A percentile compares a stretch with the other conserved stretches of the same genome.
Evolutionary conservation across 2,797 vertebrate species (phyloP).

Genomic region (Petrocephalus schoutedeni): DNA sequence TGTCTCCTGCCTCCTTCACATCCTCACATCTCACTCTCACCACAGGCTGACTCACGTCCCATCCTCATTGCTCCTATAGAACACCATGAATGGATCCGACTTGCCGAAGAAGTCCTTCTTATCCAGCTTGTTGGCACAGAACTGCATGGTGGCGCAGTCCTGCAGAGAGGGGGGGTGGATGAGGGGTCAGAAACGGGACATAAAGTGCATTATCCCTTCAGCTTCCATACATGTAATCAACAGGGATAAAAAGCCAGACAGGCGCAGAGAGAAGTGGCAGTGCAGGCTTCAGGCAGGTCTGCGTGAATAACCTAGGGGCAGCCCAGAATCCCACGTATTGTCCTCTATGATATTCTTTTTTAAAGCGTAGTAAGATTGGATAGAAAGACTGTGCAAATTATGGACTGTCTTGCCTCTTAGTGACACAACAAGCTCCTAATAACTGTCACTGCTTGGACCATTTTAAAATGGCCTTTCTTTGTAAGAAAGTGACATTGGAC

Average conservation of each 20-base stretch:
- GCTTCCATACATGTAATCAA: conserved; percentile 6
- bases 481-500: not conserved
- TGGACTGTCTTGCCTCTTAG: not conserved
- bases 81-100: conserved; percentile 92
- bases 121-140: conserved; percentile 92
- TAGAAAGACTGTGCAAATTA: not conserved
- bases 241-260: not conserved
- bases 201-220: not conserved
- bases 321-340: not conserved
- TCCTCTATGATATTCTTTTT: not conserved
- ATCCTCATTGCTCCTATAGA: conserved; percentile 91
- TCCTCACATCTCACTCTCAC: conserved; percentile 28
- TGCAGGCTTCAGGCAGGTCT: not conserved
- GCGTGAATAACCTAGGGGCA: not conserved
- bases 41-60: conserved; percentile 75
- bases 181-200: conserved; percentile 9
- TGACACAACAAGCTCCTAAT: not conserved
- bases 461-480: not conserved
- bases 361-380: not conserved
- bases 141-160: conserved; percentile 91
- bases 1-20: not conserved
- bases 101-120: conserved; percentile 97
- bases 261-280: not conserved
- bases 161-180: conserved; percentile 40
- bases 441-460: not conserved